Evolutionary conservation across 2,113 vertebrate species (phyloP), one percentile per base, ranked within the genome.

Genomic region (Myrmophylax atrothorax): DNA sequence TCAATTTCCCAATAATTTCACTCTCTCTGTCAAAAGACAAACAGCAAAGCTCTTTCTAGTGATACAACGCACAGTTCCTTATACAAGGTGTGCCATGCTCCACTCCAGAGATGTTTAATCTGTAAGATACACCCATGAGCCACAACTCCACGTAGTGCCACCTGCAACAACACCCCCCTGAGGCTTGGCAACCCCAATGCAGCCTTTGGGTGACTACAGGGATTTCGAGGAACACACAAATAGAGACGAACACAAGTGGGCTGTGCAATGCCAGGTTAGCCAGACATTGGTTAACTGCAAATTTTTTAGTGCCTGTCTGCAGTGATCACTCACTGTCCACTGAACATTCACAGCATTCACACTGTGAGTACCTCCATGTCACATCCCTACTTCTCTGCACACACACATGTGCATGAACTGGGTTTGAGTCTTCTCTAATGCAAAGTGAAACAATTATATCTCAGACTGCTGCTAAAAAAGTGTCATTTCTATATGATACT

Each of bases 11-110:
- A 81, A 26, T 60, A 89, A 70, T 70, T 89, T 66, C 49, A 31
- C 53, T 44, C 5, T 13, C 31, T 68, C 37, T 81, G 28, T 33
- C 26, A 24, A 16, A 81, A 73, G 62, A 49, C 37, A 66, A 95
- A 77, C 17, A 35, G 24, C 4, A 25, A 81, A 84, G 60, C 11
- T 91, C 38, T 52, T 49, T 74, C 55, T n/a, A 33, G 33, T 33
- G 47, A 62, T 17, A 22, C 3, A 80, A 64, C 17, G 40, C 49
- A 64, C 28, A 26, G n/a, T 29, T 15, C 13, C 22, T 44, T 33
- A 26, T 0, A 23, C 0, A 4, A 4, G 0, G 2, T 17, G 42
- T 44, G 44, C 25, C 1, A 1, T 4, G 16, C 37, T 69, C 16
- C 50, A 31, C 31, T 53, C 31, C 50, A 70, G 42, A 40, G 31